phyloP scores from a whole-genome alignment of 2,113 vertebrate genomes.

The Heliornis fulica region DNA sequence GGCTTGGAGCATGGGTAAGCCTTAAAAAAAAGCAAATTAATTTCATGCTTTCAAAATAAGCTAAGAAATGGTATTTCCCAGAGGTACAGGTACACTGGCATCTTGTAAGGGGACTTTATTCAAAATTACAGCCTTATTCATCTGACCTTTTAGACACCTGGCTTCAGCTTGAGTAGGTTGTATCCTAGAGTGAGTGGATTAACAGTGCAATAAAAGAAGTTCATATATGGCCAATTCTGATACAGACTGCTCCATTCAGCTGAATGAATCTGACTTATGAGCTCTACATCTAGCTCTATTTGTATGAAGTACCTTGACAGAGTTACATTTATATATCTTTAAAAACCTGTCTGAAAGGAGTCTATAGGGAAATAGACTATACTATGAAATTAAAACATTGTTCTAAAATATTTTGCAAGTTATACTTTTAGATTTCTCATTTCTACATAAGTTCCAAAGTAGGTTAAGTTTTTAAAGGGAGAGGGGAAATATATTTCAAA shows the following conservation, averaged over 20 bases:
- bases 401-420: not conserved
- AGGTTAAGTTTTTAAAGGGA: not conserved
- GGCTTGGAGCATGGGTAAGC: constrained; percentile 81
- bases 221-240: not conserved
- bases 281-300: not conserved
- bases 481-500: not conserved
- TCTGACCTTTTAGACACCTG: not conserved
- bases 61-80: not conserved
- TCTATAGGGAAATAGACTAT: not conserved
- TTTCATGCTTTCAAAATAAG: not conserved
- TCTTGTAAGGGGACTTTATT: not conserved
- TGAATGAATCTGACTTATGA: not conserved
- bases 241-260: not conserved
- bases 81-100: accelerated
- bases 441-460: not conserved
- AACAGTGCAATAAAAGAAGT: not conserved
- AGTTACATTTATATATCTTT: not conserved
- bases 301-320: not conserved
- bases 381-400: accelerated
- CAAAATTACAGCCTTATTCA: not conserved
- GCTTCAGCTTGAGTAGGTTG: not conserved
- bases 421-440: not conserved
- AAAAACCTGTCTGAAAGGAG: not conserved
- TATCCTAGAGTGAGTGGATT: not conserved
- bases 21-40: accelerated